A percentile compares a stretch with the other conserved stretches of the same genome.
Conservation (phyloP, 2,797 vertebrate species). For the Mycteria americana region DNA sequence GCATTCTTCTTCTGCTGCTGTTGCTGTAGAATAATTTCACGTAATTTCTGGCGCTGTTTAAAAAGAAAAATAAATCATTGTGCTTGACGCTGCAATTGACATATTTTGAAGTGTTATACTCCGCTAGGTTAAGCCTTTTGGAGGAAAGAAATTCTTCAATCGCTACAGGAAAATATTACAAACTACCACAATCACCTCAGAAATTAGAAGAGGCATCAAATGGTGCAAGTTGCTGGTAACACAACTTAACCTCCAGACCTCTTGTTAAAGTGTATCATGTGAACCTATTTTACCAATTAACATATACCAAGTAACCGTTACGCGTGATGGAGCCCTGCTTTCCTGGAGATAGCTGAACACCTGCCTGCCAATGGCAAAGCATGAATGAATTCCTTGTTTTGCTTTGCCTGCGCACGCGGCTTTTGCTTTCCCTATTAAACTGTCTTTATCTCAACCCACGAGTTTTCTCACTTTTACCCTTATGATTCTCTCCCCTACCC, state of each 20-base stretch:
- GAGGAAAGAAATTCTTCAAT: background rate
- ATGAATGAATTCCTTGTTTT: too few species aligned
- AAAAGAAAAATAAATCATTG: background rate
- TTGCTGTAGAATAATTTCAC: slow-evolving; percentile 94
- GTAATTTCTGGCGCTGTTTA: slow-evolving; percentile 89
- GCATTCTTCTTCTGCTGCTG: slow-evolving; percentile 95
- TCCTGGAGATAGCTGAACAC: too few species aligned
- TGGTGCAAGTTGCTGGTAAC: background rate
- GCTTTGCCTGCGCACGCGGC: too few species aligned
- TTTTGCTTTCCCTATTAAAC: too few species aligned
- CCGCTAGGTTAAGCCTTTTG: background rate
- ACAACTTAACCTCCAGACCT: background rate
- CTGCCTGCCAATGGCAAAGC: too few species aligned
- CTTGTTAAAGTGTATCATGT: background rate
- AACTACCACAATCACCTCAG: background rate
- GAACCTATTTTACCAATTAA: background rate
- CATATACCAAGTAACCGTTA: background rate
- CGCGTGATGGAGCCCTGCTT: too few species aligned
- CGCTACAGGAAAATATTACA: background rate
- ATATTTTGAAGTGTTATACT: background rate
- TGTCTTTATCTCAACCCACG: too few species aligned
- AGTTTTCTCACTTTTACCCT: too few species aligned
- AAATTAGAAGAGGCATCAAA: background rate
- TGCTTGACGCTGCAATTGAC: background rate
- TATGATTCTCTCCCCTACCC: too few species aligned